Conservation (phyloP, 2,113 vertebrate genomes). For the Ramphastos sulfuratus region DNA sequence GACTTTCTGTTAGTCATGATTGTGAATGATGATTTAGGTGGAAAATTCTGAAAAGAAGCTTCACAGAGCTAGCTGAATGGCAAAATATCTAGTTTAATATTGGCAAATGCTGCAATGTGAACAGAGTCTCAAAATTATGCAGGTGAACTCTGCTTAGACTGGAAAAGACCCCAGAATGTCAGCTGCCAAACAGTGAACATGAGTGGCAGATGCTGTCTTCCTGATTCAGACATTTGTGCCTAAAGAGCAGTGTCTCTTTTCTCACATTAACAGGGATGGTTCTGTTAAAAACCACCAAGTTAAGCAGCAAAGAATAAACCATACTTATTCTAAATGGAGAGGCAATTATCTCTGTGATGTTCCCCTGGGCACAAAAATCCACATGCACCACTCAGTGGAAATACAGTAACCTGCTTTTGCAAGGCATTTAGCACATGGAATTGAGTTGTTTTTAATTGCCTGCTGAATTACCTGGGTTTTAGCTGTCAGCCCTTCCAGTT, state of each 20-base stretch:
- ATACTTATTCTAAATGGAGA: slow-evolving; percentile 53
- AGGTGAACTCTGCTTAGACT: not conserved
- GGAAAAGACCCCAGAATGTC: not conserved
- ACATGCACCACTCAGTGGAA: not conserved
- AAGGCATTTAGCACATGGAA: not conserved
- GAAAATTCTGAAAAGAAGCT: not conserved
- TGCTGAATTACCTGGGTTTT: slow-evolving; percentile 12
- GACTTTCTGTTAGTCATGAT: slow-evolving; percentile 35
- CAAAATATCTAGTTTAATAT: not conserved
- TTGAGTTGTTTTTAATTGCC: slow-evolving; percentile 41
- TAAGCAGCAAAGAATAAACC: slow-evolving; percentile 43
- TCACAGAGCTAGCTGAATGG: slow-evolving; percentile 18
- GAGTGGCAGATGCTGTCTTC: slow-evolving; percentile 26
- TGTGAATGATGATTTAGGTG: slow-evolving; percentile 23
- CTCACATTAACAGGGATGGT: not conserved
- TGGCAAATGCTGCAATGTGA: not conserved
- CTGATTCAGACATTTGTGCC: slow-evolving; percentile 10
- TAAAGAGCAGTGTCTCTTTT: not conserved
- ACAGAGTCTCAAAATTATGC: not conserved
- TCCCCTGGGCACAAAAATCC: slow-evolving; percentile 35
- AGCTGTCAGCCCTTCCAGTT: not conserved
- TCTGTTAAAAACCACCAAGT: slow-evolving; percentile 12
- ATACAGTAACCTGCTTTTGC: slow-evolving; percentile 4
- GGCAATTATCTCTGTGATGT: slow-evolving; percentile 26
- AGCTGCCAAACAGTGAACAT: not conserved